These are phyloP conservation scores for Lordiphosa clarofinis DNA, from an alignment of 1,140 invertebrate species.

Conservation along the genomic window DNA sequence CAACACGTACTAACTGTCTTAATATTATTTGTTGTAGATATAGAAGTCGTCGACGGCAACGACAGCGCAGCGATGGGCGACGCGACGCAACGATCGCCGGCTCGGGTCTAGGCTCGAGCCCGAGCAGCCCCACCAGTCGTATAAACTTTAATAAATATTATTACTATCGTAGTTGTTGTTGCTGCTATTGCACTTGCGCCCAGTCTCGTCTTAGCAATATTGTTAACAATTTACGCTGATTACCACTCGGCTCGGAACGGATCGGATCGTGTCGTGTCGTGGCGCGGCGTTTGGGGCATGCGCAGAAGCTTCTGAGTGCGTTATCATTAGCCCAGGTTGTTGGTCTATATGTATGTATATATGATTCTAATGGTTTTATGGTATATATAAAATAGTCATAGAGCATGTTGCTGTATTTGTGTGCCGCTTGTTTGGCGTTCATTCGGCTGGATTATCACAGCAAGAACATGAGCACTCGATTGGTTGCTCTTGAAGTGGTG, in stretches of 20 bases:
- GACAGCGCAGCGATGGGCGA: constrained; percentile 14
- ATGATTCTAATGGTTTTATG: constrained; percentile 61
- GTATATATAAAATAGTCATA: constrained; percentile 13
- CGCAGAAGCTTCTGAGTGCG: constrained; percentile 22
- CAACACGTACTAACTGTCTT: constrained; percentile 79
- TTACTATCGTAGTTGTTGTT: constrained; percentile 38
- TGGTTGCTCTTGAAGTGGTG: neutral
- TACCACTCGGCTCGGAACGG: constrained; percentile 23
- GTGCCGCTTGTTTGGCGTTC: constrained; percentile 19
- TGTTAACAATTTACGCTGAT: constrained; percentile 61
- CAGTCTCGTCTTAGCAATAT: constrained; percentile 60
- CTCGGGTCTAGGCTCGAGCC: constrained; percentile 20
- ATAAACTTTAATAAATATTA: constrained; percentile 73
- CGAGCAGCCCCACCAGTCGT: constrained; percentile 22
- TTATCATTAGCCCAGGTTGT: constrained; percentile 57
- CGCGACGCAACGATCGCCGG: constrained; percentile 28
- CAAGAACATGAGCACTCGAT: neutral
- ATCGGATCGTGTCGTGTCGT: constrained; percentile 31
- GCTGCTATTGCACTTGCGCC: constrained; percentile 26
- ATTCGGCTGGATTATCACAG: constrained; percentile 35
- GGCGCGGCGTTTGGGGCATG: constrained; percentile 41
- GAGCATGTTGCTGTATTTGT: constrained; percentile 21
- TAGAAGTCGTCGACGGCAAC: constrained; percentile 59
- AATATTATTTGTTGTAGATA: constrained; percentile 79
- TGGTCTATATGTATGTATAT: constrained; percentile 3